Conservation (phyloP, 2,888 invertebrate species). For the Philopedon plagiatum region DNA sequence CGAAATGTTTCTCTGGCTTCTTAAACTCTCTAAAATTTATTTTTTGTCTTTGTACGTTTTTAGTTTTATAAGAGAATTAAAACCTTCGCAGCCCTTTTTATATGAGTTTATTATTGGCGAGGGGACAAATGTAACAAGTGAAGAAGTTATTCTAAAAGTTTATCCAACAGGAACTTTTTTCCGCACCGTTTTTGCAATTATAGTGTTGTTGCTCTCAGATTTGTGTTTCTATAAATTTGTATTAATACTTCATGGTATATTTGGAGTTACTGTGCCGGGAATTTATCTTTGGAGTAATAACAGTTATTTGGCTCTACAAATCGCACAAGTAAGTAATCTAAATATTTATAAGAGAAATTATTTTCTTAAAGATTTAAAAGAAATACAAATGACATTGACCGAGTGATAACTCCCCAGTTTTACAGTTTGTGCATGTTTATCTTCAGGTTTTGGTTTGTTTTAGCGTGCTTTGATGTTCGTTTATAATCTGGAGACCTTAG, state of each 20-base stretch:
- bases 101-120: constrained; percentile 2
- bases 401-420: no score
- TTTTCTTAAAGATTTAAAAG: no score
- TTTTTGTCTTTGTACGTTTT: constrained; percentile 19
- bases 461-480: no score
- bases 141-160: background rate
- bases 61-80: constrained; percentile 18
- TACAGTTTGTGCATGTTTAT: no score
- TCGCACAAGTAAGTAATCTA: constrained; percentile 12
- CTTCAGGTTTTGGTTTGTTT: no score
- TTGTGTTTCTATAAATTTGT: constrained; percentile 2
- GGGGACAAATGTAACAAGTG: background rate
- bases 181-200: background rate
- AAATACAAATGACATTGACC: no score
- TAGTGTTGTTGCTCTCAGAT: background rate
- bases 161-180: constrained; percentile 9
- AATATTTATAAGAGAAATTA: no score
- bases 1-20: background rate
- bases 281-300: background rate
- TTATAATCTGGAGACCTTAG: no score
- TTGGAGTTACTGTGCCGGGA: background rate
- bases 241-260: background rate
- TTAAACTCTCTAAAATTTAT: constrained; percentile 8
- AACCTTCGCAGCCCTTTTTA: constrained; percentile 1
- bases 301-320: background rate